Evolutionary conservation across 92 coral and sea anemone genomes (phyloP), one percentile per base, ranked within the genome.

Genomic region (Paramuricea clavata): DNA sequence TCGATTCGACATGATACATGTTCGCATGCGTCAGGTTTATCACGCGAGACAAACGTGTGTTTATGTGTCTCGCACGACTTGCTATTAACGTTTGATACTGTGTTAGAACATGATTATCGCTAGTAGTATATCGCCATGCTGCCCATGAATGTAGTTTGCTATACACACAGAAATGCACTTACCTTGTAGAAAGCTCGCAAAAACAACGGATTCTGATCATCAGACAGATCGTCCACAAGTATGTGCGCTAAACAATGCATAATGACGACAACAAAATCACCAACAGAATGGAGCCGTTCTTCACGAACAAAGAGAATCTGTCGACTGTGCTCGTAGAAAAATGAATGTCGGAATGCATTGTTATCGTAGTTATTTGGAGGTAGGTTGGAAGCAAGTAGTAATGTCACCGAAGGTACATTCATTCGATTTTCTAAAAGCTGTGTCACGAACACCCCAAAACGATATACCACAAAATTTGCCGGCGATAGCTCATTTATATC

Each of bases 251-350:
- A 76, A 19, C 98, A 95, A 75, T 96, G 99, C 96, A 96, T 94
- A 15, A 96, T 91, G 42, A 96, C 99, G 7, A 96, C 98, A 61
- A 96, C 44, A 81, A 96, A 96, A 89, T 96, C 99, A 22, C 99
- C 99, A 28, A 96, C 98, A 5, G 98, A 94, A 74, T 96, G 97
- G 91, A 96, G 89, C n/a, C 99, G 90, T 83, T 96, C 99, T 81
- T 96, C 98, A 9, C 99, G 95, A 54, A 96, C 90, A 39, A 96
- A 96, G 78, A 96, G 83, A 67, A 96, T 95, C 89, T 92, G 89
- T 30, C 99, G 99, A 83, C 97, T 93, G 89, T 96, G 93, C 95
- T 96, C 99, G 91, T 92, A 96, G 82, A 96, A 96, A 92, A 96
- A 96, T 30, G 99, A 96, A 62, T 91, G 92, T 79, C 99, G 87